Evolutionary conservation across 2,888 invertebrate species (phyloP).

Genomic region (Drosophila trichaetosa): DNA sequence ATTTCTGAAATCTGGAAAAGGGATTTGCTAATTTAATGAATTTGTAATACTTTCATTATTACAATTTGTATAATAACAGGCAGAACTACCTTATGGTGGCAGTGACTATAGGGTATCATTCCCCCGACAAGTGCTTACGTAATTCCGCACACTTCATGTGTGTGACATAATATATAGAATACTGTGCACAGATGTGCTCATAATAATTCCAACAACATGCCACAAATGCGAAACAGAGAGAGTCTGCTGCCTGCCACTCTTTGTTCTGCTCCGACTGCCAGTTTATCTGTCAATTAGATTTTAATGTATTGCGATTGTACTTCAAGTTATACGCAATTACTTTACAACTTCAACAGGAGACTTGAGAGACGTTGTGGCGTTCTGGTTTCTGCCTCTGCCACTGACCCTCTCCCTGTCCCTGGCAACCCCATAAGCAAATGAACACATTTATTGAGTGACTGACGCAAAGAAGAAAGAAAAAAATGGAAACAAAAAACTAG

Average conservation of each 20-base stretch:
- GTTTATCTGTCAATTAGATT: conserved; percentile 78
- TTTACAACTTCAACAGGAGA: conserved; percentile 61
- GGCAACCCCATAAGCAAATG: conserved; percentile 39
- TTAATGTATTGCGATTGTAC: conserved; percentile 78
- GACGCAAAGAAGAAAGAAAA: conserved; percentile 10
- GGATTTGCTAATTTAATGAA: rapidly evolving
- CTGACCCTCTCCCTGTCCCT: background rate
- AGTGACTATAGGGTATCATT: conserved; percentile 15
- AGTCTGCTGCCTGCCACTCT: background rate
- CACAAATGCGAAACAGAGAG: conserved; percentile 1
- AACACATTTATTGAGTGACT: conserved; percentile 62
- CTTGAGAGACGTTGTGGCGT: conserved; percentile 14
- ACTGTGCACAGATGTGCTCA: background rate
- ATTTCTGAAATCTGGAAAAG: background rate
- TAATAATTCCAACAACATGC: conserved; percentile 2
- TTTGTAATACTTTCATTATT: too few species aligned
- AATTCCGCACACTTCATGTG: conserved; percentile 57
- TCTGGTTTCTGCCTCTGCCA: conserved; percentile 28
- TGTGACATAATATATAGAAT: conserved; percentile 9
- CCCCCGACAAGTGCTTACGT: conserved; percentile 69
- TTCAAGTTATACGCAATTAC: conserved; percentile 77
- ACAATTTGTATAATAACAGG: background rate
- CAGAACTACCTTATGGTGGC: background rate
- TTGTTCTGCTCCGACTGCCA: conserved; percentile 46
- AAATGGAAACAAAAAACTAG: background rate